Base-by-base conservation (phyloP, 1,140 invertebrate species). In the Saccostrea echinata region DNA sequence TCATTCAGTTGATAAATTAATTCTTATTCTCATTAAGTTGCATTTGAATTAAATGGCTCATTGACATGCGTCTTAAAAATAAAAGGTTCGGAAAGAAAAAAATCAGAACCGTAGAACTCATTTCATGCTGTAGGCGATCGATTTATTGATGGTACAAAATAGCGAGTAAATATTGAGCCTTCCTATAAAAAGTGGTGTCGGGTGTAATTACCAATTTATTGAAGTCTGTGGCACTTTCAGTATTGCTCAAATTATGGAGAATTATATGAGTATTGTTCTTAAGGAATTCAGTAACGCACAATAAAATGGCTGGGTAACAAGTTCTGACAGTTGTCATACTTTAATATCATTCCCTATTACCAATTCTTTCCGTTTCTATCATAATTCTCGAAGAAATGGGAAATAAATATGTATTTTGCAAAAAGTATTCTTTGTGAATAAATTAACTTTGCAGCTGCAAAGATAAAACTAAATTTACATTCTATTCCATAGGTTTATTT, bases 171-270 rank as follows among this genome's bases (percentile, higher is more conserved):
- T 33, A 76, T 27, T 76, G 24, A 76, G 30, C 27, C 68, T 35
- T 76, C 24, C 68, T 76, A 76, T 33, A 76, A 76, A 76, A 33
- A 68, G 64, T 68, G 64, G n/a, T 27, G 30, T 16, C 68, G 68
- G 68, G 16, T 76, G 68, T 33, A 76, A 76, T 30, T 76, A 76
- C 13, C 9, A 16, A 76, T 76, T 64, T 76, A 76, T 76, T 76
- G 68, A 76, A 33, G 27, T 76, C 27, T 30, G 68, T 33, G 33
- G 13, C 30, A 27, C 9, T 76, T 76, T 30, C 12, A 11, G 33
- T 27, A 30, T 76, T 33, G 30, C 30, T 3, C 30, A 76, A 35
- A 76, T 76, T 2, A n/a, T n/a, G 27, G 30, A 35, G 68, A 12
- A 18, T 76, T 76, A 16, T 13, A 30, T 24, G 68, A 30, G 68